phyloP scores from a whole-genome alignment of 2,797 vertebrate species.

The Peromyscus nudipes region DNA sequence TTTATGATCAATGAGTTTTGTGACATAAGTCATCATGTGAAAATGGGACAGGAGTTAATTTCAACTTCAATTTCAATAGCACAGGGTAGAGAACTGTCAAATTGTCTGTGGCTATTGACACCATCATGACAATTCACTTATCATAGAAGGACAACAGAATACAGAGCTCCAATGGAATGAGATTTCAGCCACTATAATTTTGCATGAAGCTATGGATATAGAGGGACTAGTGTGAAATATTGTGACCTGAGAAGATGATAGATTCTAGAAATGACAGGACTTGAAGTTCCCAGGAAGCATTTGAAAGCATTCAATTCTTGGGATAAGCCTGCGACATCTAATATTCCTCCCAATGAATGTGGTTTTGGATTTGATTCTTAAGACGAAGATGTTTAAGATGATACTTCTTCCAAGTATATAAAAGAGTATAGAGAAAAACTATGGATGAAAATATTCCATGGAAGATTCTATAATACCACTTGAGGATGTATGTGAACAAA shows the following conservation, averaged over 20 bases:
- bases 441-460: slow-evolving; percentile 60
- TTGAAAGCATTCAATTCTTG: neutral
- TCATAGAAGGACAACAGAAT: neutral
- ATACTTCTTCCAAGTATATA: neutral
- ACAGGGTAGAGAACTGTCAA: slow-evolving; percentile 38
- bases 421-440: neutral
- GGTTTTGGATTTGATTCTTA: neutral
- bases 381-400: slow-evolving; percentile 11
- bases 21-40: neutral
- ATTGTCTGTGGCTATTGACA: neutral
- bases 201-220: neutral
- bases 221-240: neutral
- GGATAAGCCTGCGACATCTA: neutral
- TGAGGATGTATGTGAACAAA: slow-evolving; percentile 73
- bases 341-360: neutral
- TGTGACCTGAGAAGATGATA: neutral
- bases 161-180: neutral
- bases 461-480: slow-evolving; percentile 55
- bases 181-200: neutral
- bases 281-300: neutral
- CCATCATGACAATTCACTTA: neutral
- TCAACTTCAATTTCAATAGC: neutral
- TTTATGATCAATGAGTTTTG: slow-evolving; percentile 18
- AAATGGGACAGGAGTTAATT: neutral
- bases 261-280: neutral